Conservation (phyloP, 1,140 invertebrate species). For the Drosophila funebris region DNA sequence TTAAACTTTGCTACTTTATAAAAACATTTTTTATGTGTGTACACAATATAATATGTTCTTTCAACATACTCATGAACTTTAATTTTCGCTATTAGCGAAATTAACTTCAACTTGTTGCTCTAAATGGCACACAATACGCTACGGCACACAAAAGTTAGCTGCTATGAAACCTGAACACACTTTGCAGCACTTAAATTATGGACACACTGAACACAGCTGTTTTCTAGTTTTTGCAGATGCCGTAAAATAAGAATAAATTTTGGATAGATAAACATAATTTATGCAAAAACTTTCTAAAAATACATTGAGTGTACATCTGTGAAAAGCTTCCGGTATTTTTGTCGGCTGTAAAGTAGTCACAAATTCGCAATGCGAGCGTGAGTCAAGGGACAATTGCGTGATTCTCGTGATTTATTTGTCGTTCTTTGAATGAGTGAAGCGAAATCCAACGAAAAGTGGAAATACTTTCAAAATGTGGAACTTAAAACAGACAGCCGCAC, state of each 20-base stretch:
- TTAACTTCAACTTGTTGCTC: too few species aligned
- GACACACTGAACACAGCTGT: constrained; percentile 34
- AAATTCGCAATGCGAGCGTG: constrained; percentile 2
- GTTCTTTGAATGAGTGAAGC: not conserved
- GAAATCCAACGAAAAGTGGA: not conserved
- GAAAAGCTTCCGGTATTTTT: not conserved
- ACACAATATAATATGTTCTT: too few species aligned
- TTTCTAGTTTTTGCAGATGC: not conserved
- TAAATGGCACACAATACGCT: too few species aligned
- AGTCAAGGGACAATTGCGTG: not conserved
- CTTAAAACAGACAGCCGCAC: constrained; percentile 55
- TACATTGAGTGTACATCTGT: not conserved
- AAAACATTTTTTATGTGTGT: too few species aligned
- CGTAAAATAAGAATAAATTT: constrained; percentile 26
- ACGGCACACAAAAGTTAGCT: not conserved
- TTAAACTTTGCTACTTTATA: too few species aligned
- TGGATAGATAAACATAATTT: not conserved
- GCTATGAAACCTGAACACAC: not conserved
- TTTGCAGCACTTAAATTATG: constrained; percentile 6
- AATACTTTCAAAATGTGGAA: constrained; percentile 59
- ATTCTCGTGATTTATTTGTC: not conserved
- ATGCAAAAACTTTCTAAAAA: not conserved
- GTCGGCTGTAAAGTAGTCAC: not conserved
- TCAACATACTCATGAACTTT: too few species aligned
- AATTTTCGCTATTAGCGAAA: too few species aligned